A percentile compares a stretch with the other conserved stretches of the same genome.
Evolutionary conservation across 2,113 vertebrate species (phyloP).

Genomic region (Zosterops borbonicus): DNA sequence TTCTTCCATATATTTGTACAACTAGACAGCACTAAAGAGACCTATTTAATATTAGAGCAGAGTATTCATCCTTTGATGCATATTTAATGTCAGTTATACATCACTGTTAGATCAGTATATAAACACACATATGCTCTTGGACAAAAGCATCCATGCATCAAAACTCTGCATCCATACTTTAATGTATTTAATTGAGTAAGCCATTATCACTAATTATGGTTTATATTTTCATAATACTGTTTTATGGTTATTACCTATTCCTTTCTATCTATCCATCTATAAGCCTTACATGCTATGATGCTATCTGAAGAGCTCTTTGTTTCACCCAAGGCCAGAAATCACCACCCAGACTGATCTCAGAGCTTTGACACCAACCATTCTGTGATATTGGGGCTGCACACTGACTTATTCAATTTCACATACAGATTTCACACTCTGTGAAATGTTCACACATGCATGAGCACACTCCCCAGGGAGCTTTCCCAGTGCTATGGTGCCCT

Average conservation of each 20-base stretch:
- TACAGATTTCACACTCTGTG: not conserved
- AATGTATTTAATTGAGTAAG: conserved; percentile 56
- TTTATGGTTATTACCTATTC: conserved; percentile 63
- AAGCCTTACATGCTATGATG: not conserved
- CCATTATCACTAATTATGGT: conserved; percentile 51
- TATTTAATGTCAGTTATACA: conserved; percentile 30
- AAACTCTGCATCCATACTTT: conserved; percentile 37
- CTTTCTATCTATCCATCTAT: conserved; percentile 36
- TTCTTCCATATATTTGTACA: not conserved
- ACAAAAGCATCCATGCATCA: conserved; percentile 60
- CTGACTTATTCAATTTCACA: not conserved
- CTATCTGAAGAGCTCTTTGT: not conserved
- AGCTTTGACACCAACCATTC: not conserved
- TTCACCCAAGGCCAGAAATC: not conserved
- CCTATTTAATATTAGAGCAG: not conserved
- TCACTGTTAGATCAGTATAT: conserved; percentile 30
- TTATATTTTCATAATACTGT: conserved; percentile 56
- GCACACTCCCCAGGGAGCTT: not conserved
- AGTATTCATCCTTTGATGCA: conserved; percentile 15
- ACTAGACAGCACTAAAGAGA: not conserved
- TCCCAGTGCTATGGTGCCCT: not conserved
- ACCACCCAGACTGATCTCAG: not conserved
- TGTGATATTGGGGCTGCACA: not conserved
- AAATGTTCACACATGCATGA: rapidly evolving
- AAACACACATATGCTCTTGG: conserved; percentile 50